Evolutionary conservation across 2,888 invertebrate genomes (phyloP), one percentile per base, ranked within the genome.

Genomic region (Agonopterix alstromeriana): DNA sequence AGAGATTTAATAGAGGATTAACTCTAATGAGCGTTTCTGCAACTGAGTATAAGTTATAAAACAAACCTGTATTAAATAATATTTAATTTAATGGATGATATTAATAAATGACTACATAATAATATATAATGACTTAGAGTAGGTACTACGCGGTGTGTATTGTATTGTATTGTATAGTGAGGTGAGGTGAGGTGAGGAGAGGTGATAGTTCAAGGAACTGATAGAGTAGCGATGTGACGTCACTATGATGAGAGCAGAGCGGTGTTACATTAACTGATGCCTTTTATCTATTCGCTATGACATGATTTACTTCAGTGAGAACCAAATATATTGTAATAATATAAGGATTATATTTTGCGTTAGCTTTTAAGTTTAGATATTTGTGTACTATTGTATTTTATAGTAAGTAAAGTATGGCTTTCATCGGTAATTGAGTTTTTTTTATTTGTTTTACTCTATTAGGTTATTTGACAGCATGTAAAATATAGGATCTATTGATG

Each of bases 241-340:
- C 27, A 27, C 7, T 0, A 3, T 27, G 3, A 27, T 27, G 46
- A 46, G 43, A 27, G 27, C 27, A 7, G 27, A 27, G 27, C 27
- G 27, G 27, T 27, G 27, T 27, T 27, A 27, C 27, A 3, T 27
- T 27, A 5, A 27, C 27, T 27, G 27, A 27, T 27, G 27, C 27
- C 27, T 27, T 27, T 27, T 27, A 27, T 27, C 27, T 27, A 27
- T 27, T 27, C 27, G 27, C 27, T 27, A 27, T 27, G 27, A 27
- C 27, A 27, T 43, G 48, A 61, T 63, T 69, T 71, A 66, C 52
- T 67, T 71, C 73, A 77, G 76, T 78, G 81, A 79, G 77, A 80
- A 82, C 83, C 83, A 82, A 82, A 82, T 82, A 80, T 77, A 72
- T 70, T 65, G 63, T 73, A 66, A 70, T 64, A 64, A 65, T 53